phyloP scores from a whole-genome alignment of 2,113 vertebrate species.

The Asarcornis scutulata region DNA sequence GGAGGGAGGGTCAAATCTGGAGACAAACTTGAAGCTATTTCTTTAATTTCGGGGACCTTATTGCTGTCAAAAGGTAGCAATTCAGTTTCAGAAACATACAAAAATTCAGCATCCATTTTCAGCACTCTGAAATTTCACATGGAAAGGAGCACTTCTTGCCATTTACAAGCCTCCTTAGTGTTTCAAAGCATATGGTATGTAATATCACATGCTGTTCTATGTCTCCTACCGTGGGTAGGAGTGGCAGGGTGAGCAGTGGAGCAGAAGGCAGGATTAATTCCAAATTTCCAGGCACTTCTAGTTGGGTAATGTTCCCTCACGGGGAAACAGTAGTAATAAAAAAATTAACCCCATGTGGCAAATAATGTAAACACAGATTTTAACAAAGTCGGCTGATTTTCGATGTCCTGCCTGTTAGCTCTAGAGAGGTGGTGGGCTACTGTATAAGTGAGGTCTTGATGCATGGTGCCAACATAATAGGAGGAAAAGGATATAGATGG shows the following conservation, averaged over 20 bases:
- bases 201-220: neutral
- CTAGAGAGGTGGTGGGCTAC: neutral
- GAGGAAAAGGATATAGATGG: accelerated
- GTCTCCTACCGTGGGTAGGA: neutral
- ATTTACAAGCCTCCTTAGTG: neutral
- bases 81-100: neutral
- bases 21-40: neutral
- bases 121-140: neutral
- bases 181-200: neutral
- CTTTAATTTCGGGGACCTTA: neutral
- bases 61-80: neutral
- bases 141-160: neutral
- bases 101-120: neutral
- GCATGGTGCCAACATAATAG: neutral
- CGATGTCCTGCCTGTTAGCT: neutral
- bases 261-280: neutral
- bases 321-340: neutral
- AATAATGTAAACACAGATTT: neutral
- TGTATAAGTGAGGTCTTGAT: accelerated
- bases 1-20: neutral
- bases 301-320: neutral
- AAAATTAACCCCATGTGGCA: neutral
- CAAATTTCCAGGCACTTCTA: neutral
- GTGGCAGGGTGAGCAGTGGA: neutral
- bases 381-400: neutral